Base-by-base conservation (phyloP, 2,888 invertebrate species). In the Hirtodrosophila histrioides region DNA sequence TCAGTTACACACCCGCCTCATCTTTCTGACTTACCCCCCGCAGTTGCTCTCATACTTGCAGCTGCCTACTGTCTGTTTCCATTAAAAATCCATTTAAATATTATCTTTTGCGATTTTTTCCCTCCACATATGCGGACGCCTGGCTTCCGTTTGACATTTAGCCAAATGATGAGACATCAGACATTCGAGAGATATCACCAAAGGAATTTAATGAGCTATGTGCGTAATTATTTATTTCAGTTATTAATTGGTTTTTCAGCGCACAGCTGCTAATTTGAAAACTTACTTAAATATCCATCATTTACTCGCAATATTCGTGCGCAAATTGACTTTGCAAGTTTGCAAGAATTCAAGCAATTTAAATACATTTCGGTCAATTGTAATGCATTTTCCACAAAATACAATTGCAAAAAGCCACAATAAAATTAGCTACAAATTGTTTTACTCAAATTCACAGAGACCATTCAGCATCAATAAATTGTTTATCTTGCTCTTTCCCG, bases 51-150 rank as follows among this genome's bases (percentile, higher is more conserved):
- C 56, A 27, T 33, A 39, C 43, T 35, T 6, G 60, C 43, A 72
- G 69, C 57, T 61, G 54, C 36, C 35, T 53, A 67, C 53, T 57
- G 68, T 77, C 62, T 61, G 80, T 70, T 75, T 82, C 79, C 82
- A 82, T 85, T 85, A 85, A 82, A 82, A 82, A 85, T 72, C 86
- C 86, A 85, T 82, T 82, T 82, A 77, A 79, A 77, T 70, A 74
- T 74, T 77, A 82, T 82, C 82, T 67, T 55, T 45, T 69, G 69
- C 57, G 75, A 75, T 79, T 76, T 63, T 37, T 57, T 48, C 23
- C 31, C 37, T 46, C 53, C 58, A 51, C 50, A 63, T 50, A 58
- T 39, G 37, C 43, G 12, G 37, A 37, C 54, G 23, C 4, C n/a
- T 45, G 51, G 69, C 83, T 63, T 73, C 83, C 62, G 66, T 71